phyloP scores from a whole-genome alignment of 2,888 invertebrate genomes.

The Scaptomyza parva region DNA sequence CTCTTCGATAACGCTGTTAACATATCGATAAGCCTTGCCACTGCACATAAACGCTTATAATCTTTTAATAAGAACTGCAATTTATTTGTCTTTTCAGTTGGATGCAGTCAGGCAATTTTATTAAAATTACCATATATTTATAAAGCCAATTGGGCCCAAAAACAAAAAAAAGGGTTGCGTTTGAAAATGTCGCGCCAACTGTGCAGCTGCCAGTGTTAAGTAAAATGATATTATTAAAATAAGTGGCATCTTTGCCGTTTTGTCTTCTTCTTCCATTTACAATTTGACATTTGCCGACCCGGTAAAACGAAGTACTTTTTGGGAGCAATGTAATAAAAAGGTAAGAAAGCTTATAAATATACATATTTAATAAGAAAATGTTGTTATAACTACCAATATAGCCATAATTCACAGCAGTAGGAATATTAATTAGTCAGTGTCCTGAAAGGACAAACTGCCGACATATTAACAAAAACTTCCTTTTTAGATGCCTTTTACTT shows the following conservation, averaged over 20 bases:
- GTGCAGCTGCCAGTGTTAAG: neutral
- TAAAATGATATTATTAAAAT: neutral
- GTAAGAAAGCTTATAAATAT: neutral
- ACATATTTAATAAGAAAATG: neutral
- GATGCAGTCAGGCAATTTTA: neutral
- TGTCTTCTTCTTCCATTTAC: neutral
- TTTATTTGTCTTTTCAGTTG: neutral
- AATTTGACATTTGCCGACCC: neutral
- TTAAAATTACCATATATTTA: neutral
- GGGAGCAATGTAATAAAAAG: neutral
- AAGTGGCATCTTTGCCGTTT: neutral
- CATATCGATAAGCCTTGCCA: slow-evolving; percentile 2
- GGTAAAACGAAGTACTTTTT: neutral
- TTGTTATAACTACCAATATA: neutral
- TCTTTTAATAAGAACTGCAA: neutral
- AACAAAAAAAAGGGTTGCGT: neutral
- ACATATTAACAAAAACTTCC: neutral
- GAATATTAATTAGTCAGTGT: neutral
- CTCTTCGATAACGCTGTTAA: neutral
- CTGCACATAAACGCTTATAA: neutral
- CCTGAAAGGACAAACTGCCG: neutral
- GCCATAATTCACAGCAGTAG: neutral
- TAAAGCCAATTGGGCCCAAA: neutral
- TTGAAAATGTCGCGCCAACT: neutral
- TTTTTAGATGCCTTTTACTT: too few species aligned